phyloP scores from a whole-genome alignment of 2,797 vertebrate genomes.

The Spatula versicolor region DNA sequence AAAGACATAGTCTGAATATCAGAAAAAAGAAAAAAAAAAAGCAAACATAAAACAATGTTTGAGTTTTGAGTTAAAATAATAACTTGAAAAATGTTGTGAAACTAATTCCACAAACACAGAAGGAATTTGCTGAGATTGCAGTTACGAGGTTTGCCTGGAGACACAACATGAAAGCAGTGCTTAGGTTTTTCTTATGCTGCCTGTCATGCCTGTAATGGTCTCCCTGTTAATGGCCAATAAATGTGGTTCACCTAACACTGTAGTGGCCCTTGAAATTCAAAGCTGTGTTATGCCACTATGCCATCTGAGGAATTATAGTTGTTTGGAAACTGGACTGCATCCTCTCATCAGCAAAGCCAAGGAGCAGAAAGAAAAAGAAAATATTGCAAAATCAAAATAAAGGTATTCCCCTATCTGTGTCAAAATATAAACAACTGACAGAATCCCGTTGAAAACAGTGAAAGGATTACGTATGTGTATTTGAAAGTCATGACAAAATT shows the following conservation, averaged over 20 bases:
- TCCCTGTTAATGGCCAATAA: background rate
- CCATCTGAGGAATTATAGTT: background rate
- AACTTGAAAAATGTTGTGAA: background rate
- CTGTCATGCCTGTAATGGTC: background rate
- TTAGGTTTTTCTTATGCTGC: background rate
- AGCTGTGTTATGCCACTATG: background rate
- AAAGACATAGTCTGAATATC: background rate
- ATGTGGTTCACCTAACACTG: background rate
- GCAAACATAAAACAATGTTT: background rate
- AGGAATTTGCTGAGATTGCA: slow-evolving; percentile 38
- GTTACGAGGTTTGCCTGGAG: background rate
- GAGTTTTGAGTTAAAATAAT: background rate
- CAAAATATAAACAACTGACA: background rate
- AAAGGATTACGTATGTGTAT: background rate
- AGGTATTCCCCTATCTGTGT: background rate
- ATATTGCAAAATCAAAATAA: background rate
- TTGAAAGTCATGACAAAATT: background rate
- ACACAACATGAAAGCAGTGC: background rate
- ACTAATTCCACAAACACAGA: background rate
- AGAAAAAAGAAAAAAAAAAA: background rate
- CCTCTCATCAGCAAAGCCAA: background rate
- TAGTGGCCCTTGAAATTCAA: background rate
- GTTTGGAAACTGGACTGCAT: background rate
- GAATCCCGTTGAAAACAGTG: background rate
- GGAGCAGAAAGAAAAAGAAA: background rate